These are phyloP conservation scores for Xiphorhynchus elegans DNA, from an alignment of 2,113 vertebrate genomes.

Conservation along the genomic window DNA sequence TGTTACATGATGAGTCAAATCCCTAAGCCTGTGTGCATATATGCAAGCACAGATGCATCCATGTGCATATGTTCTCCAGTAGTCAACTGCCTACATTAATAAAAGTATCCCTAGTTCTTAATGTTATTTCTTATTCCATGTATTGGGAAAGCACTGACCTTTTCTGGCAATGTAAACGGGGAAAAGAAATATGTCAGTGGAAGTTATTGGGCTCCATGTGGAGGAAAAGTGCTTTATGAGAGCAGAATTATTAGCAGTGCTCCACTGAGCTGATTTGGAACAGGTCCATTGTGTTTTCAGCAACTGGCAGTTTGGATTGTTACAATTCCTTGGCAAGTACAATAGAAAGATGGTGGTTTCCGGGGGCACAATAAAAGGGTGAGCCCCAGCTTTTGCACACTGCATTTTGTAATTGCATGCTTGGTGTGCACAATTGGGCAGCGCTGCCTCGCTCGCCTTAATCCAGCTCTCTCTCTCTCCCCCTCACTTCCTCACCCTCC, in stretches of 20 bases:
- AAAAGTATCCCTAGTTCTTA: neutral
- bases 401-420: slow-evolving; percentile 28
- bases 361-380: slow-evolving; percentile 17
- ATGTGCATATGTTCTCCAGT: fast-evolving
- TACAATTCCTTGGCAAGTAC: slow-evolving; percentile 47
- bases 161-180: neutral
- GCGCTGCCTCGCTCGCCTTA: neutral
- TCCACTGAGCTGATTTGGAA: slow-evolving; percentile 36
- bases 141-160: neutral
- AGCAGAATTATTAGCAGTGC: neutral
- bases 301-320: slow-evolving; percentile 46
- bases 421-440: slow-evolving; percentile 40
- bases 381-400: slow-evolving; percentile 18
- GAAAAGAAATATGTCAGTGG: neutral
- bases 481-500: neutral
- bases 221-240: neutral
- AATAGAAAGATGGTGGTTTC: slow-evolving; percentile 55
- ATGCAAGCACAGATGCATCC: neutral
- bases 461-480: neutral
- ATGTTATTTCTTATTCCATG: neutral
- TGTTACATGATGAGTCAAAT: neutral
- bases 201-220: neutral
- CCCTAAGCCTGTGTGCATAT: fast-evolving
- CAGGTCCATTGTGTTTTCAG: slow-evolving; percentile 48
- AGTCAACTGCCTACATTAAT: neutral